A percentile compares a stretch with the other conserved stretches of the same genome.
phyloP scores from a whole-genome alignment of 2,113 vertebrate species.

The Tylochromis polylepis region DNA sequence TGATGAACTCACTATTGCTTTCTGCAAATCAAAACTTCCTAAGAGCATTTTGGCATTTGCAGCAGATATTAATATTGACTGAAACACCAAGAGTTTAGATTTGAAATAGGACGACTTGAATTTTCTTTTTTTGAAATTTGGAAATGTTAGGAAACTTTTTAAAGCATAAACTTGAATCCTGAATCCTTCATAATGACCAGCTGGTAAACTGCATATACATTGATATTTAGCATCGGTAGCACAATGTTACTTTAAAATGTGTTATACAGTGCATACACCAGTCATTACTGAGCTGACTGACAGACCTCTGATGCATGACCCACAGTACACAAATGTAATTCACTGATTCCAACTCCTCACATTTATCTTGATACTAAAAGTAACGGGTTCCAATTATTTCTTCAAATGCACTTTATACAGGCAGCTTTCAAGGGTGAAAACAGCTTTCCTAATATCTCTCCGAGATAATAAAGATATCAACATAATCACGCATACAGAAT shows the following conservation, averaged over 20 bases:
- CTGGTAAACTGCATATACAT: background rate
- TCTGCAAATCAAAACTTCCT: background rate
- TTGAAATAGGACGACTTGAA: background rate
- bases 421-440: background rate
- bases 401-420: background rate
- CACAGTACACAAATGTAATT: background rate
- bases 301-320: background rate
- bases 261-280: background rate
- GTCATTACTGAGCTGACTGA: background rate
- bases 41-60: constrained; percentile 1
- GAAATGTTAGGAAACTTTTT: background rate
- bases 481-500: background rate
- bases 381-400: background rate
- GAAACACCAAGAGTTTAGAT: background rate
- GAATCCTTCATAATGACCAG: background rate
- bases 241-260: background rate
- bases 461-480: background rate
- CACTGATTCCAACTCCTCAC: background rate
- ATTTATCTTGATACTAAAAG: background rate
- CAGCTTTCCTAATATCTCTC: background rate
- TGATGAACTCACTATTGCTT: background rate
- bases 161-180: background rate
- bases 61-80: background rate
- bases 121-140: background rate
- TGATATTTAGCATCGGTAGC: background rate